phyloP scores from a whole-genome alignment of 1,140 invertebrate genomes.

The Steinernema khuongi region DNA sequence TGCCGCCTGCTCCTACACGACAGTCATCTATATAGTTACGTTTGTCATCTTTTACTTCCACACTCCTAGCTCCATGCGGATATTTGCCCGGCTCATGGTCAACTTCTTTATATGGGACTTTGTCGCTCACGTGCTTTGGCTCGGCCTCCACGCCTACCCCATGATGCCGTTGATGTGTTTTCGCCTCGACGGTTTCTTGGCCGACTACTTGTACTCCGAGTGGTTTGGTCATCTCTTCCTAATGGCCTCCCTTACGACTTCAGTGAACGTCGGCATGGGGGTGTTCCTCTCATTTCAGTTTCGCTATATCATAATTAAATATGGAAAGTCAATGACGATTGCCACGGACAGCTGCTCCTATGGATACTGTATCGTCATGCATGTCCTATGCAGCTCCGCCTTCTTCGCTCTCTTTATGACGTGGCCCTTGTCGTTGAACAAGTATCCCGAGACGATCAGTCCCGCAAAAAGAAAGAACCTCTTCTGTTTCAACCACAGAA shows the following conservation, averaged over 20 bases:
- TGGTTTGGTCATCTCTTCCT: not conserved
- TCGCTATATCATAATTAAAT: not conserved
- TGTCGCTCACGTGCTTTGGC: not conserved
- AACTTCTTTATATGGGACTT: slow-evolving; percentile 1
- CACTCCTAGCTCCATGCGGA: not conserved
- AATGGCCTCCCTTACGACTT: not conserved
- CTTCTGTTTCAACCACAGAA: not conserved
- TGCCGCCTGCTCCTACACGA: no score
- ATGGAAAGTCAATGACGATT: not conserved
- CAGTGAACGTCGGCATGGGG: not conserved
- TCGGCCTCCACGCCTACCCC: not conserved
- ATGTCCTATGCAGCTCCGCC: not conserved
- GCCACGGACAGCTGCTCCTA: not conserved
- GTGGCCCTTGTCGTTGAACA: not conserved
- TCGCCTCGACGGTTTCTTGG: not conserved
- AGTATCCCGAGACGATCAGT: not conserved
- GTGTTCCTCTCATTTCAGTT: not conserved
- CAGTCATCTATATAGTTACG: not conserved
- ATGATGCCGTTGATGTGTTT: slow-evolving; percentile 5
- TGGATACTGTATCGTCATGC: not conserved
- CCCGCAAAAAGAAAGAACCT: not conserved
- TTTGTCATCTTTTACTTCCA: not conserved
- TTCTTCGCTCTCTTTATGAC: not conserved
- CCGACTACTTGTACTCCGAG: not conserved
- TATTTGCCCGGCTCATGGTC: not conserved